These are phyloP conservation scores for Nowickia ferox DNA, from an alignment of 2,888 invertebrate genomes.

Conservation along the genomic window DNA sequence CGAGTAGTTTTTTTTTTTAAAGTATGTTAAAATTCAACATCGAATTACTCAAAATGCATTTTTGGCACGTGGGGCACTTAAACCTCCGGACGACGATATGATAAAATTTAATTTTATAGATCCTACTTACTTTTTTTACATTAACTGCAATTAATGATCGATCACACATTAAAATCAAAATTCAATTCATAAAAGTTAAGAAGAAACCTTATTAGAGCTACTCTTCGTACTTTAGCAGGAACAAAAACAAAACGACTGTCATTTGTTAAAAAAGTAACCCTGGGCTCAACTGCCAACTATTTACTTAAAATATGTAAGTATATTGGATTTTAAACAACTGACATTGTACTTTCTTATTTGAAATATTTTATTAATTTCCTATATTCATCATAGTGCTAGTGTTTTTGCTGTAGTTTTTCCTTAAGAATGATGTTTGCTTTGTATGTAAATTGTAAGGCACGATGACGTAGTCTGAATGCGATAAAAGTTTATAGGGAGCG, in stretches of 20 bases:
- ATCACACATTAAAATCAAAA: neutral
- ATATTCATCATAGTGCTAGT: neutral
- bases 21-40: no score
- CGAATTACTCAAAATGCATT: no score
- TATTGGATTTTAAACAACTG: conserved; percentile 40
- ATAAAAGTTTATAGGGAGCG: conserved; percentile 51
- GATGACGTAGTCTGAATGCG: conserved; percentile 64
- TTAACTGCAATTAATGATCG: neutral
- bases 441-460: conserved; percentile 31
- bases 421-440: conserved; percentile 2
- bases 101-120: no score
- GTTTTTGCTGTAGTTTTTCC: neutral
- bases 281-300: neutral
- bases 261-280: neutral
- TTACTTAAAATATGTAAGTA: no score
- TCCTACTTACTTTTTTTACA: neutral
- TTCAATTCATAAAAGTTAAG: neutral
- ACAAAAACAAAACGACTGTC: neutral
- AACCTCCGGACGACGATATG: no score
- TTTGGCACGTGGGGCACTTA: no score
- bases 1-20: no score
- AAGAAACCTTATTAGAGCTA: neutral
- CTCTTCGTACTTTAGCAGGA: neutral
- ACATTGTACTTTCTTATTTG: conserved; percentile 7
- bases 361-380: conserved; percentile 37